Evolutionary conservation across 2,797 vertebrate genomes (phyloP).

Genomic region (Pipistrellus kuhlii): DNA sequence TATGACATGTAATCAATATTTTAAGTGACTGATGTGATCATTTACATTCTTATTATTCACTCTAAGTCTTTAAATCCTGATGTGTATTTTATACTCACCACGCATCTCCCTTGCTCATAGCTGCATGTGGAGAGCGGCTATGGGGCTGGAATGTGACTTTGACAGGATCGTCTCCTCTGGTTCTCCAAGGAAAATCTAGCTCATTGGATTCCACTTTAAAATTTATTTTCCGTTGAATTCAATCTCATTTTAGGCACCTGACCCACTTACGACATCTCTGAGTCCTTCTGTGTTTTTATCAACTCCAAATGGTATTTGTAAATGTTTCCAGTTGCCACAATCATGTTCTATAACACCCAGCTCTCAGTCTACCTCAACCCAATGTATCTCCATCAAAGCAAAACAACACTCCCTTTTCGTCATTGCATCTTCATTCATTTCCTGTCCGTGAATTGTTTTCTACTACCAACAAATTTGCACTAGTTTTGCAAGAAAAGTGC

Average conservation of each 20-base stretch:
- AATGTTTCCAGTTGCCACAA: constrained; percentile 29
- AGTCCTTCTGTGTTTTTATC: constrained; percentile 49
- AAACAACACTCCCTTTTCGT: constrained; percentile 13
- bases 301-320: constrained; percentile 23
- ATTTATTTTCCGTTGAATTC: constrained; percentile 54
- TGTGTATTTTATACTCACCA: not conserved
- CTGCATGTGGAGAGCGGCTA: not conserved
- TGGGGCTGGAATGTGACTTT: not conserved
- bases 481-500: constrained; percentile 44
- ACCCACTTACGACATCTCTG: constrained; percentile 46
- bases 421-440: constrained; percentile 1
- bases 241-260: constrained; percentile 58
- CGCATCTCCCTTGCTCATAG: not conserved
- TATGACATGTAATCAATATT: not conserved
- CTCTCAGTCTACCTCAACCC: not conserved
- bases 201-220: constrained; percentile 43
- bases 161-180: not conserved
- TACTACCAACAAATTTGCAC: not conserved
- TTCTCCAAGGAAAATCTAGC: constrained; percentile 47
- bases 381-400: not conserved
- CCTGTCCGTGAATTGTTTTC: not conserved
- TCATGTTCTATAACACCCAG: constrained; percentile 9
- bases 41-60: constrained; percentile 12
- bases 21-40: not conserved
- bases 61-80: not conserved